phyloP scores from a whole-genome alignment of 2,797 vertebrate genomes.

The Sciurus carolinensis region DNA sequence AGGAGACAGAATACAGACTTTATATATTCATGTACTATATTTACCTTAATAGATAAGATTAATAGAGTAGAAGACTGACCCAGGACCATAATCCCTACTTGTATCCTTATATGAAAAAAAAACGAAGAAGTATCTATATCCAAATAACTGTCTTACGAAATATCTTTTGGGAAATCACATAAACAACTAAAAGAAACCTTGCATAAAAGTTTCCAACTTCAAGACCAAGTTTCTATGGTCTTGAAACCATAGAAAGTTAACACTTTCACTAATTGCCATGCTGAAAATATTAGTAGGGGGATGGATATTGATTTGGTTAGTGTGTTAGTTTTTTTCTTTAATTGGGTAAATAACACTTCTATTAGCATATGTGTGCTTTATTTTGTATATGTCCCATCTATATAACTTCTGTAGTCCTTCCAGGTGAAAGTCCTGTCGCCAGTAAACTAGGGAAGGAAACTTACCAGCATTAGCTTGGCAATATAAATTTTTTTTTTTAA shows the following conservation, averaged over 20 bases:
- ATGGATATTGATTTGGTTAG: background rate
- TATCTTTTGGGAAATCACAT: background rate
- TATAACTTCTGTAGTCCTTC: background rate
- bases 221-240: background rate
- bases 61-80: background rate
- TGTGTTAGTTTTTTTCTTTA: background rate
- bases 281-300: background rate
- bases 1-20: background rate
- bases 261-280: background rate
- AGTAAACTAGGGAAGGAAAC: background rate
- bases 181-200: background rate
- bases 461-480: background rate
- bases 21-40: background rate
- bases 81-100: background rate
- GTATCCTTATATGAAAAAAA: background rate
- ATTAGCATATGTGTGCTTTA: background rate
- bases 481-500: slow-evolving; percentile 25
- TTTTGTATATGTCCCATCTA: background rate
- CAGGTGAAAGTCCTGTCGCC: background rate
- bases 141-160: background rate
- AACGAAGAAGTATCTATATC: background rate
- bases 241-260: slow-evolving; percentile 5
- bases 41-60: background rate
- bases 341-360: background rate
- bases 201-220: background rate